Base-by-base conservation (phyloP, 2,888 invertebrate species). In the Drosophila lacicola region DNA sequence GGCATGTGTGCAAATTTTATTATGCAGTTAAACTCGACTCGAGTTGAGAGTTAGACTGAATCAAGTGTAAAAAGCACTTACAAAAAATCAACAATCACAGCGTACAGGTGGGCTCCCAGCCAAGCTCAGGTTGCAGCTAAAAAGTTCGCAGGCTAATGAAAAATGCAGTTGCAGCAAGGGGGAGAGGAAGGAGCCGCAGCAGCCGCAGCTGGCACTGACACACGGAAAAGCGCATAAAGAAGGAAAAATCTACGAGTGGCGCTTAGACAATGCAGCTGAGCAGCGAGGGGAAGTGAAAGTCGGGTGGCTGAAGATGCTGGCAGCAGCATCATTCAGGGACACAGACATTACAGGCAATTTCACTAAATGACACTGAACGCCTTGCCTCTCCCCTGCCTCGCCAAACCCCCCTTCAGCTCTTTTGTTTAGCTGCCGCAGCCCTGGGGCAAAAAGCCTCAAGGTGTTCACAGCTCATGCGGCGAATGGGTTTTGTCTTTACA, bases 61-160 rank as follows among this genome's bases (percentile, higher is more conserved):
- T 81, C 80, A 81, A 85, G 82, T 81, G 74, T 63, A 72, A 86
- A 86, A 81, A 76, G 82, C 76, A 82, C 82, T 85, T 78, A n/a
- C n/a, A 72, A 74, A 84, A 70, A 70, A 72, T 70, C 66, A 78
- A 70, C 61, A 75, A 74, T 75, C 76, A 78, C 75, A 51, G 50
- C 60, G 56, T 62, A 66, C 72, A 78, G 82, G 75, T 80, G 85
- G 75, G 60, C 57, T 64, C 51, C 34, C 68, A 57, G 74, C 73
- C 50, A 68, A 70, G 64, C 42, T 64, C 36, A 29, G 36, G 46
- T 39, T 44, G 14, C 21, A n/a, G 49, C 49, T n/a, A 57, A 66
- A 70, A 74, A 68, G 70, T 71, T 63, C 72, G 63, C 73, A 69
- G 80, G 72, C 85, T 80, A 83, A 85, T 85, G 83, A 82, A 85